Percentiles rank a stretch among this genome's conserved stretches.
phyloP scores from a whole-genome alignment of 2,113 vertebrate species.

The Poeciliopsis prolifica region DNA sequence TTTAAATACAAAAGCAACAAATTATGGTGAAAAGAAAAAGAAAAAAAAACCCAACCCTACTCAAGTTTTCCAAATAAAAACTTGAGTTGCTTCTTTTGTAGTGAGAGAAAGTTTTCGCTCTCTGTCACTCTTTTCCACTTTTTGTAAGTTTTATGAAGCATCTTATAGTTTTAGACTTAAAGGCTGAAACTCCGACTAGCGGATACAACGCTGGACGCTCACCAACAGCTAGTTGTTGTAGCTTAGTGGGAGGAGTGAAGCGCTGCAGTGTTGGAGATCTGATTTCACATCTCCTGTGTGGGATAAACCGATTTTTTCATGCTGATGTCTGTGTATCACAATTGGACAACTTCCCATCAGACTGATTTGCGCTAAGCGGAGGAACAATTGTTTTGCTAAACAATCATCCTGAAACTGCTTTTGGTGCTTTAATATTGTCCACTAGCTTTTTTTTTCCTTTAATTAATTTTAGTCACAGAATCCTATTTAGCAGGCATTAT shows the following conservation, averaged over 20 bases:
- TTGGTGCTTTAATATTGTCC: neutral
- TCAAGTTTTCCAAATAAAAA: too few species aligned
- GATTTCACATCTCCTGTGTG: neutral
- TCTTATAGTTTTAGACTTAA: neutral
- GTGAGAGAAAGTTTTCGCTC: too few species aligned
- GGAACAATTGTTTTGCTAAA: neutral
- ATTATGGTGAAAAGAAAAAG: too few species aligned
- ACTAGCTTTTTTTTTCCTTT: neutral
- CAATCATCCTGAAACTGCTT: neutral
- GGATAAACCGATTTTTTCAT: neutral
- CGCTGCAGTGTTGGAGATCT: neutral
- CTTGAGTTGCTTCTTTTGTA: too few species aligned
- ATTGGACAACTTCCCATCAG: neutral
- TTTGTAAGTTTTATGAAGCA: too few species aligned
- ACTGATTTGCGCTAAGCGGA: neutral
- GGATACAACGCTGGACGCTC: too few species aligned
- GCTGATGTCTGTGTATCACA: neutral
- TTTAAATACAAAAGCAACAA: too few species aligned
- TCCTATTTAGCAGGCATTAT: neutral
- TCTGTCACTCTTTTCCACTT: too few species aligned
- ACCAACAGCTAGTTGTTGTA: too few species aligned
- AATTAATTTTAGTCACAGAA: neutral
- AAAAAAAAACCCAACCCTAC: too few species aligned
- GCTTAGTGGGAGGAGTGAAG: neutral
- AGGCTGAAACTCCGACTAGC: neutral